Evolutionary conservation across 2,888 invertebrate genomes (phyloP).

Genomic region (Lepidochitona cinerea): DNA sequence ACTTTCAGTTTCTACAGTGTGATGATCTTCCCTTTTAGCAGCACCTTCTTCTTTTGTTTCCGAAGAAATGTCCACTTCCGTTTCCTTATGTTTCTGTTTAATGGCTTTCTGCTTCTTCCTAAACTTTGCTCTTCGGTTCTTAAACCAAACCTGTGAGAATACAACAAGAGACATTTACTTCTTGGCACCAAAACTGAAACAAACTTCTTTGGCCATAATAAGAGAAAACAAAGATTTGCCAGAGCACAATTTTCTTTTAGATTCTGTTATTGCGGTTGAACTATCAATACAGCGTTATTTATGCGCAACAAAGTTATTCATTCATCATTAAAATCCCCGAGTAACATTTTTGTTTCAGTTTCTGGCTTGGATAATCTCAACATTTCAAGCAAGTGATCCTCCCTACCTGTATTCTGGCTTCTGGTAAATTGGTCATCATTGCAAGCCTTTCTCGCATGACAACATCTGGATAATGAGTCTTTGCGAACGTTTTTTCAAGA

Average conservation of each 20-base stretch:
- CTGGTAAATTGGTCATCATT: constrained; percentile 72
- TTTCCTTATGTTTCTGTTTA: constrained; percentile 30
- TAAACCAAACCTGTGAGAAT: constrained; percentile 92
- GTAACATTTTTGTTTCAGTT: too few species aligned
- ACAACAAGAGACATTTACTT: constrained; percentile 4
- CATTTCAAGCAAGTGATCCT: too few species aligned
- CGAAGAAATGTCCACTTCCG: not conserved
- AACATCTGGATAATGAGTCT: constrained; percentile 73
- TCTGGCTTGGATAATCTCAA: too few species aligned
- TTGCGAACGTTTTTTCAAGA: constrained; percentile 71
- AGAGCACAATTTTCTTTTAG: not conserved
- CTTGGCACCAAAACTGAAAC: not conserved
- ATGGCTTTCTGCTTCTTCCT: constrained; percentile 84
- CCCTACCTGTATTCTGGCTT: constrained; percentile 73
- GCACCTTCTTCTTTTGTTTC: constrained; percentile 18
- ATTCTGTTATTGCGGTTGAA: not conserved
- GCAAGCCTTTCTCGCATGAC: constrained; percentile 72
- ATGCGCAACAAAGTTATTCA: not conserved
- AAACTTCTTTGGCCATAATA: not conserved
- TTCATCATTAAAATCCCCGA: too few species aligned
- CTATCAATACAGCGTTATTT: not conserved
- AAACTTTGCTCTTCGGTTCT: constrained; percentile 98
- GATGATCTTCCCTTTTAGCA: constrained; percentile 10
- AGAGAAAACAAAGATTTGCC: not conserved
- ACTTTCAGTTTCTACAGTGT: not conserved